These are phyloP conservation scores for Silurus lanzhouensis DNA, from an alignment of 2,797 vertebrate genomes.

Conservation along the genomic window DNA sequence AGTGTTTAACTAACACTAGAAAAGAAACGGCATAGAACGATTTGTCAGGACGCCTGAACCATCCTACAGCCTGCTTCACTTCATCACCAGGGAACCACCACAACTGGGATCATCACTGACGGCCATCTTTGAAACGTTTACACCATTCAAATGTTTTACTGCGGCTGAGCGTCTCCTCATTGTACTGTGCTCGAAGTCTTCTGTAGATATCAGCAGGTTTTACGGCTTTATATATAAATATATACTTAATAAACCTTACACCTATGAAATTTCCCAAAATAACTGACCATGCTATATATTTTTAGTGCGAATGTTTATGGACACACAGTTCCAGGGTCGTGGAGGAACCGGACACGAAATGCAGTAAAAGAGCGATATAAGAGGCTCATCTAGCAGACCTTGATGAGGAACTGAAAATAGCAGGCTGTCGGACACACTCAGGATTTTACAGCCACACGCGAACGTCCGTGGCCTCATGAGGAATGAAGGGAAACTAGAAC, in stretches of 20 bases:
- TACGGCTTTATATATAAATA: background rate
- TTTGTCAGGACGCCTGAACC: too few species aligned
- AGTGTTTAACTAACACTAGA: too few species aligned
- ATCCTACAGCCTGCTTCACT: too few species aligned
- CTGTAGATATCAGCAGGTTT: too few species aligned
- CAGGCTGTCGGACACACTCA: conserved; percentile 37
- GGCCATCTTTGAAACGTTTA: too few species aligned
- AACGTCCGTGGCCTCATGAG: conserved; percentile 41
- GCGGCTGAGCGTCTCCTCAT: too few species aligned
- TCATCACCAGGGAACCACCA: too few species aligned
- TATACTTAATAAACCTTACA: background rate
- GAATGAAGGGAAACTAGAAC: conserved; percentile 40
- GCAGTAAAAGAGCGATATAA: conserved; percentile 30
- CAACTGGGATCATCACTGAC: too few species aligned
- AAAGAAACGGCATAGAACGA: too few species aligned
- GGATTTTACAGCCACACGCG: conserved; percentile 50
- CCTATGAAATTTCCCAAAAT: background rate
- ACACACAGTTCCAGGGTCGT: background rate
- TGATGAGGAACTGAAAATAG: conserved; percentile 49
- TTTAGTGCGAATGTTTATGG: conserved; percentile 19
- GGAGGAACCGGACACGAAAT: conserved; percentile 20
- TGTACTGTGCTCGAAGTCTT: too few species aligned
- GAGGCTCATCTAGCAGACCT: conserved; percentile 33
- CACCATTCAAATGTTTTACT: too few species aligned
- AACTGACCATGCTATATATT: background rate